These are phyloP conservation scores for Leucania comma DNA, from an alignment of 2,888 invertebrate genomes.

Conservation along the genomic window DNA sequence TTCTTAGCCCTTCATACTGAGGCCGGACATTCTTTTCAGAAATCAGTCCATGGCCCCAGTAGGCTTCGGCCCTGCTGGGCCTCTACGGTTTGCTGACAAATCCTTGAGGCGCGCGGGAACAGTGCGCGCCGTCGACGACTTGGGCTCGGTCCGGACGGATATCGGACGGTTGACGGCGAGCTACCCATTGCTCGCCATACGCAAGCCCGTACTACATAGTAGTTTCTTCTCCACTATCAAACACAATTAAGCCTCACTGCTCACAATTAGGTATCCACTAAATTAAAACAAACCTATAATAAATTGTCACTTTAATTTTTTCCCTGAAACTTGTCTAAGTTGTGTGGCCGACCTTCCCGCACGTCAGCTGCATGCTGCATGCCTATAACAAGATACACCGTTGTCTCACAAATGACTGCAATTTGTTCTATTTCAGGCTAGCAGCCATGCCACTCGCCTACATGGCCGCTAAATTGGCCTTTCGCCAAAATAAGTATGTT, in stretches of 20 bases:
- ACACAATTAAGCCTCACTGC: not conserved
- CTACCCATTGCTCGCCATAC: no score
- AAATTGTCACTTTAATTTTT: not conserved
- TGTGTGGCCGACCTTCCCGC: slow-evolving; percentile 38
- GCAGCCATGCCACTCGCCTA: slow-evolving; percentile 50
- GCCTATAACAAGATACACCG: slow-evolving; percentile 57
- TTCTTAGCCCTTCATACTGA: no score
- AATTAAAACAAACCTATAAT: not conserved
- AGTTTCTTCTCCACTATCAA: not conserved
- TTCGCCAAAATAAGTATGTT: slow-evolving; percentile 62
- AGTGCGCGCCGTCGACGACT: no score
- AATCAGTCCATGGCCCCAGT: no score
- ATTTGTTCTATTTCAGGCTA: slow-evolving; percentile 61
- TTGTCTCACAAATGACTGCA: slow-evolving; percentile 60
- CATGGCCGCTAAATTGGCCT: slow-evolving; percentile 55
- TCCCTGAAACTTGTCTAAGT: not conserved
- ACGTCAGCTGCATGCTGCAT: slow-evolving; percentile 28
- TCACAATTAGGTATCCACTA: not conserved
- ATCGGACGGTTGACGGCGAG: no score
- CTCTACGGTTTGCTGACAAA: no score
- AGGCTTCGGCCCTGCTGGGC: no score
- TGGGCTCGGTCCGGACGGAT: no score
- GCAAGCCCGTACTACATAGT: no score
- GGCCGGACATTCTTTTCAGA: no score
- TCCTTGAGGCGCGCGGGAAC: no score